phyloP scores from a whole-genome alignment of 2,888 invertebrate genomes.

The Diarsia brunnea region DNA sequence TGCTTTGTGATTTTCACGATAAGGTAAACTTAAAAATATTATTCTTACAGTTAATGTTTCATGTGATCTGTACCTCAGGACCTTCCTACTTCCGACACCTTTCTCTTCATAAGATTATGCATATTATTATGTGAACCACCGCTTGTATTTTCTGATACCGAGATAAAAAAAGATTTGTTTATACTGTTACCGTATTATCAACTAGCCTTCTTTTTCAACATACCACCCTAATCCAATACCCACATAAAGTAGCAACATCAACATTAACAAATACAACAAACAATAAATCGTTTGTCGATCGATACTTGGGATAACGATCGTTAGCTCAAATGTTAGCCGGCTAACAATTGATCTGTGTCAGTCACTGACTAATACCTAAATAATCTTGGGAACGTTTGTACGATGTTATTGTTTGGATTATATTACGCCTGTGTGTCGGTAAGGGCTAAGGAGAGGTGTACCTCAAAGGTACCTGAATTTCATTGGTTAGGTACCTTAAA shows the following conservation, averaged over 20 bases:
- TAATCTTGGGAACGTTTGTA: constrained; percentile 34
- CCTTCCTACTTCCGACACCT: no score
- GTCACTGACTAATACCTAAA: constrained; percentile 53
- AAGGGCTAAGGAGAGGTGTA: not conserved
- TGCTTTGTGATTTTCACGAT: no score
- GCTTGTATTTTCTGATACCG: no score
- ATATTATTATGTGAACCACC: no score
- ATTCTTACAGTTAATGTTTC: no score
- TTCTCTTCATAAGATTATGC: no score
- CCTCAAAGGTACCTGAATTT: fast-evolving
- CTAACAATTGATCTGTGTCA: constrained; percentile 72
- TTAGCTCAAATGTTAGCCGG: constrained; percentile 74
- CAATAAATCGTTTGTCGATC: constrained; percentile 78
- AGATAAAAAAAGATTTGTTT: no score
- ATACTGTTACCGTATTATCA: no score
- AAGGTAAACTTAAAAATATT: no score
- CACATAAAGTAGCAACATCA: constrained; percentile 74
- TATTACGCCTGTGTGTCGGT: not conserved
- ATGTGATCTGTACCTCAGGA: no score
- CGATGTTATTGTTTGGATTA: not conserved
- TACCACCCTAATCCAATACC: constrained; percentile 65
- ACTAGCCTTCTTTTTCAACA: not conserved
- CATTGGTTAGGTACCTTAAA: not conserved
- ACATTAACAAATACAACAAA: constrained; percentile 75
- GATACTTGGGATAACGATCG: constrained; percentile 76